Percentiles rank a stretch among this genome's conserved stretches.
phyloP scores from a whole-genome alignment of 1,140 invertebrate genomes.

The Cotesia glomerata region DNA sequence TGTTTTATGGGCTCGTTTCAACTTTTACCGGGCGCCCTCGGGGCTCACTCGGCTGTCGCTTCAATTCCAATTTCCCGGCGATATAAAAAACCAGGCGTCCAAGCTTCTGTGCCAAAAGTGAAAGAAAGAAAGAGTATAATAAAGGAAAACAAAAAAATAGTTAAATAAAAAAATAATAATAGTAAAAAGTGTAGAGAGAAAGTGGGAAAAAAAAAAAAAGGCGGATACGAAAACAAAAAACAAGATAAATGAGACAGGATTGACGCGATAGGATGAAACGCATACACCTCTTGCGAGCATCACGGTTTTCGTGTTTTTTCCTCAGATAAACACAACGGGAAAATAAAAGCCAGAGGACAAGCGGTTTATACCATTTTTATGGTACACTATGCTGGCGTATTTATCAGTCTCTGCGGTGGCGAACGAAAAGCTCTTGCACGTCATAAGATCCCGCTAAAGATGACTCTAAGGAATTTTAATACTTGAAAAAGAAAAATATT shows the following conservation, averaged over 20 bases:
- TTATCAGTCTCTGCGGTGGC: neutral
- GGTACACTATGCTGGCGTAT: slow-evolving; percentile 13
- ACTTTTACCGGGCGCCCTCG: slow-evolving; percentile 32
- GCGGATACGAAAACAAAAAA: neutral
- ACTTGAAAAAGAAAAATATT: neutral
- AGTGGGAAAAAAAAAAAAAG: neutral
- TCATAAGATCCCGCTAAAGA: slow-evolving; percentile 14
- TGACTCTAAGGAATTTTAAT: slow-evolving; percentile 26
- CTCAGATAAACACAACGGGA: neutral
- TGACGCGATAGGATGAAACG: slow-evolving; percentile 3
- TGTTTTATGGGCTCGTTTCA: slow-evolving; percentile 44
- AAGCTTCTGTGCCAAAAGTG: neutral
- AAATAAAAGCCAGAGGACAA: slow-evolving; percentile 20
- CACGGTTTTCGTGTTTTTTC: neutral
- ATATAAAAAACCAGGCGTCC: slow-evolving; percentile 44
- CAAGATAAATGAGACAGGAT: neutral
- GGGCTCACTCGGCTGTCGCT: slow-evolving; percentile 31
- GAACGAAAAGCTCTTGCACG: slow-evolving; percentile 10
- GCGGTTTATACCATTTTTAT: slow-evolving; percentile 27
- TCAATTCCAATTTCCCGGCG: slow-evolving; percentile 53
- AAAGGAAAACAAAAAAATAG: no score
- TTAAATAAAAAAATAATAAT: neutral
- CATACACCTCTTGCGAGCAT: neutral
- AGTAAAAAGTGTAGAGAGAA: neutral
- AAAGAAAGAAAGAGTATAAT: slow-evolving; percentile 9